A percentile compares a stretch with the other conserved stretches of the same genome.
Conservation (phyloP, 2,113 vertebrate species). For the Rafetus swinhoei region DNA sequence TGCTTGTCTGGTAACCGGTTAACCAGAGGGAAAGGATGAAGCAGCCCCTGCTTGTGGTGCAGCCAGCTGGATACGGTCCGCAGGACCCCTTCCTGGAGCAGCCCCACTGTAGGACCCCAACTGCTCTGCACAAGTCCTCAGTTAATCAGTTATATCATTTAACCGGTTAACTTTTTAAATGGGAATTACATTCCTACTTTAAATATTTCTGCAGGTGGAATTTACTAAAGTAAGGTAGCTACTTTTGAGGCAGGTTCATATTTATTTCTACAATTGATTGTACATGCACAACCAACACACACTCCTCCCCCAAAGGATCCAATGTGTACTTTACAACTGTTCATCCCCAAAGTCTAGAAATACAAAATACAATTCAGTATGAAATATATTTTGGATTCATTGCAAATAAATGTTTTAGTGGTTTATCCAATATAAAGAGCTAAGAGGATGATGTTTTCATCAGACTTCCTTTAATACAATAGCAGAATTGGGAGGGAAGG, state of each 20-base stretch:
- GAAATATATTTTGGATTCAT: not conserved
- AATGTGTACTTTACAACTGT: not conserved
- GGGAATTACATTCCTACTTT: not conserved
- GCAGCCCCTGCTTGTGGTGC: too few relatives aligned
- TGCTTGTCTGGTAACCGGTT: too few relatives aligned
- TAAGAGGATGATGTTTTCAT: not conserved
- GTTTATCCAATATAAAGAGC: not conserved
- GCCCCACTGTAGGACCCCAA: too few relatives aligned
- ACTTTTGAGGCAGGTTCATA: not conserved
- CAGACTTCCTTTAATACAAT: fast-evolving
- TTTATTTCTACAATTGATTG: not conserved
- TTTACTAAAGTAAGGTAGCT: not conserved
- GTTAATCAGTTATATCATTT: too few relatives aligned
- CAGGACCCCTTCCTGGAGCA: too few relatives aligned
- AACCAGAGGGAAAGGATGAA: too few relatives aligned
- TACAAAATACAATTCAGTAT: not conserved
- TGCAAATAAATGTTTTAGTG: not conserved
- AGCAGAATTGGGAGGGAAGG: fast-evolving
- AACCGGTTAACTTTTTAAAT: too few relatives aligned
- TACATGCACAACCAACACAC: not conserved
- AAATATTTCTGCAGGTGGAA: not conserved
- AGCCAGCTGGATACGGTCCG: too few relatives aligned
- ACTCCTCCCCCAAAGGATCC: not conserved
- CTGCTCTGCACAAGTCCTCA: too few relatives aligned
- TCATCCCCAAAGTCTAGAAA: not conserved